A percentile compares a stretch with the other conserved stretches of the same genome.
phyloP scores from a whole-genome alignment of 2,888 invertebrate genomes.

The Malthinus flaveolus region DNA sequence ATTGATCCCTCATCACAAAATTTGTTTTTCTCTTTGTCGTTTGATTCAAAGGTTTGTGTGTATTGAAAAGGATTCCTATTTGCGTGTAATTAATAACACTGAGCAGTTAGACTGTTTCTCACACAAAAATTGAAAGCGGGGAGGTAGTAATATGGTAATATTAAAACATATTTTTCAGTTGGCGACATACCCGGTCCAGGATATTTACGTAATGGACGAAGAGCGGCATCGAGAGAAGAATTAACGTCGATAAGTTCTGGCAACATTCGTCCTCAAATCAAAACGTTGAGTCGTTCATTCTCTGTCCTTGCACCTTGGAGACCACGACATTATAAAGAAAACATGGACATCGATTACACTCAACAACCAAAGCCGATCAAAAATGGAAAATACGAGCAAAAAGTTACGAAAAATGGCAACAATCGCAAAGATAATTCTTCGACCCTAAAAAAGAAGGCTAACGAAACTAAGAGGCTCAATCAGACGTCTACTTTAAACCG shows the following conservation, averaged over 20 bases:
- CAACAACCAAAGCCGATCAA: constrained; percentile 60
- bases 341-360: constrained; percentile 78
- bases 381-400: constrained; percentile 54
- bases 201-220: constrained; percentile 57
- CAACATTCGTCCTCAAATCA: constrained; percentile 64
- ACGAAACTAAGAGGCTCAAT: constrained; percentile 52
- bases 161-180: constrained; percentile 56
- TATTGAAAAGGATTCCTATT: no score
- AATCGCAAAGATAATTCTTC: constrained; percentile 49
- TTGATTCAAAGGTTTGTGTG: no score
- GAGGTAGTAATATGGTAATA: no score
- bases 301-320: constrained; percentile 86
- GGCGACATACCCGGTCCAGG: constrained; percentile 82
- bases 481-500: constrained; percentile 56
- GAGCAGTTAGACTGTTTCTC: no score
- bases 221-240: constrained; percentile 75
- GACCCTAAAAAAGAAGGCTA: constrained; percentile 54
- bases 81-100: no score
- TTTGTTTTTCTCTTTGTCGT: no score
- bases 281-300: constrained; percentile 77
- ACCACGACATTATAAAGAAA: constrained; percentile 72
- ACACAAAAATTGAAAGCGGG: no score
- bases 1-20: no score
- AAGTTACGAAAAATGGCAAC: constrained; percentile 43
- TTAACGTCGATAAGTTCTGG: constrained; percentile 68